phyloP scores from a whole-genome alignment of 37 sponge, comb jelly and placozoan species.

The Beroe ovata region DNA sequence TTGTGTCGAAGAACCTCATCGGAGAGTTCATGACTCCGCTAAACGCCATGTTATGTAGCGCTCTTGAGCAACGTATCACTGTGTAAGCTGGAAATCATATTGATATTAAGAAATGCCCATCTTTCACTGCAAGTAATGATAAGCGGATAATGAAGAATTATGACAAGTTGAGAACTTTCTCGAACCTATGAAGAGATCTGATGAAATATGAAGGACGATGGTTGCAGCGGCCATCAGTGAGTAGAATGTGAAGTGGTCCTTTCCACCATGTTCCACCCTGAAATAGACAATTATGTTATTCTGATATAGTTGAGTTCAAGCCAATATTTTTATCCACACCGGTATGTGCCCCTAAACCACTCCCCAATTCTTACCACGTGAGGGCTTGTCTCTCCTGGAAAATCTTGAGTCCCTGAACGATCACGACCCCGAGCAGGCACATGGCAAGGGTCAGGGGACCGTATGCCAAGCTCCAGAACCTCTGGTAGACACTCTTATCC shows the following conservation, averaged over 20 bases:
- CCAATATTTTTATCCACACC: neutral
- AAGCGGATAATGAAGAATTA: no score
- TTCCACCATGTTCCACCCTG: neutral
- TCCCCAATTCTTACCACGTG: neutral
- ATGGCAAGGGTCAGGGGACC: neutral
- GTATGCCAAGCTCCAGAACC: conserved; percentile 29
- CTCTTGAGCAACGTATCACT: neutral
- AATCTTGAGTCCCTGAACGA: neutral
- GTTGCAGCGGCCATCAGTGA: neutral
- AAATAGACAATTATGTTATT: neutral
- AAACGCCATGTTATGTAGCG: conserved; percentile 39
- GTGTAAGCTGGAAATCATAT: conserved; percentile 27
- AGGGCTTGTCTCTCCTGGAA: conserved; percentile 25
- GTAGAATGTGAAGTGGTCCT: neutral
- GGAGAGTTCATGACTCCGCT: conserved; percentile 28
- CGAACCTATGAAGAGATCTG: neutral
- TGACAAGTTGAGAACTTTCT: no score
- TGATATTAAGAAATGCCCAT: no score
- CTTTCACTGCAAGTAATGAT: no score
- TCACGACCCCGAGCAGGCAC: neutral
- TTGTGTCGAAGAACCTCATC: conserved; percentile 22
- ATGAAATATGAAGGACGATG: neutral
- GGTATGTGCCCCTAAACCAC: neutral
- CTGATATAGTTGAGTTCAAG: neutral
- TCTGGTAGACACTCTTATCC: conserved; percentile 26